Evolutionary conservation across 2,888 invertebrate species (phyloP), one percentile per base, ranked within the genome.

Genomic region (Ophioninae sp.): DNA sequence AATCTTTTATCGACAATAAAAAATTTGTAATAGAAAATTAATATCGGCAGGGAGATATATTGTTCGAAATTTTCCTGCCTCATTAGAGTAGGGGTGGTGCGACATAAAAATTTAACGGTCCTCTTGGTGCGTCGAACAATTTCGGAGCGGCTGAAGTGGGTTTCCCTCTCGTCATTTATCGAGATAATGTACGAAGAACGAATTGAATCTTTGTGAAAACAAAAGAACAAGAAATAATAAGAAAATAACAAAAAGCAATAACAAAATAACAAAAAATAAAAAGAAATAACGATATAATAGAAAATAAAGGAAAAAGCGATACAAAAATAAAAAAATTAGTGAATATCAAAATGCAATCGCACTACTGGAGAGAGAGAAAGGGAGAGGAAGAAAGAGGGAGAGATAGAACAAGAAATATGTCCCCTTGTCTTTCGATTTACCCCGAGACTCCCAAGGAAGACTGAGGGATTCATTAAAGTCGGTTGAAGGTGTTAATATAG

Each of bases 401-500:
- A 61, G 79, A 64, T 74, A 82, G 86, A 85, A 69, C 72, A 77
- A 64, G 84, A 87, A 88, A 87, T 88, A 85, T 83, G 86, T 75
- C 73, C 41, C 44, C 77, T 84, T 76, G 80, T 84, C 80, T 75
- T 78, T 74, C 80, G 83, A 73, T 64, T 61, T 72, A 76, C 76
- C 73, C 58, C 68, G 59, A 68, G 82, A 74, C 69, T 77, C 73
- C 51, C 64, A 73, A 44, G 64, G 56, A 64, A 85, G 75, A 87
- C 89, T 88, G 90, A 89, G 89, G 88, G 91, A 91, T 92, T 92
- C 92, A 92, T 92, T 92, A 91, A 91, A 91, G 86, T 88, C 87
- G 88, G 89, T 90, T 90, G 89, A 89, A 91, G 91, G 92, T 91
- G 92, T 91, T 92, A 92, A 92, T 91, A 92, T 89, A 90, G 89